Evolutionary conservation across 2,888 invertebrate genomes (phyloP).

Genomic region (Eupithecia dodoneata): DNA sequence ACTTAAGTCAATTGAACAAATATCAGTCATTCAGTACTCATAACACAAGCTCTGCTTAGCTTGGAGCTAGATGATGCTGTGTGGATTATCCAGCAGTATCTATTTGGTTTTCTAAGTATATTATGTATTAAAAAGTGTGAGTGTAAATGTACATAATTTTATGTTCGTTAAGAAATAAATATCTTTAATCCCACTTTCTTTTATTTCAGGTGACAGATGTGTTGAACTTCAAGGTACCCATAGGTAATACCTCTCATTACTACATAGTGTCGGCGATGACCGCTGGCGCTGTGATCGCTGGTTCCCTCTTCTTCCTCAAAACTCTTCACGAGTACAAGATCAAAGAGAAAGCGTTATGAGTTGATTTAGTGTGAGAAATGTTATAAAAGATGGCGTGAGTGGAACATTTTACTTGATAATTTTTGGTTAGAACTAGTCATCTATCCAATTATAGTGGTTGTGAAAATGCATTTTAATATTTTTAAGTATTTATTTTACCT

Average conservation of each 20-base stretch:
- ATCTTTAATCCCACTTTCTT: conserved; percentile 2
- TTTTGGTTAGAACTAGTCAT: not conserved
- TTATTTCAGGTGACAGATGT: conserved; percentile 58
- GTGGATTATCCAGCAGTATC: too few relatives aligned
- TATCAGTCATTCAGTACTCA: too few relatives aligned
- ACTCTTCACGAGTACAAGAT: conserved; percentile 48
- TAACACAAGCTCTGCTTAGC: too few relatives aligned
- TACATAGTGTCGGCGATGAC: conserved; percentile 60
- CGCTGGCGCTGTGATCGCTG: conserved; percentile 48
- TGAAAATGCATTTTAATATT: not conserved
- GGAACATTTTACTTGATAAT: not conserved
- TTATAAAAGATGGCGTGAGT: not conserved
- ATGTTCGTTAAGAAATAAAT: too few relatives aligned
- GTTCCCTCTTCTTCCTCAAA: conserved; percentile 54
- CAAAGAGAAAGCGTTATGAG: conserved; percentile 10
- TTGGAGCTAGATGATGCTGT: too few relatives aligned
- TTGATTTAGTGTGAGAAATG: not conserved
- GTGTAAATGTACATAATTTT: too few relatives aligned
- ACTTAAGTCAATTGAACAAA: too few relatives aligned
- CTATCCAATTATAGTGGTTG: not conserved
- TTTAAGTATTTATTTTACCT: not conserved
- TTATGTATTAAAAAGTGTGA: too few relatives aligned
- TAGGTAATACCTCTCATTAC: conserved; percentile 65
- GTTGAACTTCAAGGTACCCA: conserved; percentile 63
- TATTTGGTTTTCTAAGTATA: too few relatives aligned